Evolutionary conservation across 2,797 vertebrate genomes (phyloP).

Genomic region (Chelon auratus): DNA sequence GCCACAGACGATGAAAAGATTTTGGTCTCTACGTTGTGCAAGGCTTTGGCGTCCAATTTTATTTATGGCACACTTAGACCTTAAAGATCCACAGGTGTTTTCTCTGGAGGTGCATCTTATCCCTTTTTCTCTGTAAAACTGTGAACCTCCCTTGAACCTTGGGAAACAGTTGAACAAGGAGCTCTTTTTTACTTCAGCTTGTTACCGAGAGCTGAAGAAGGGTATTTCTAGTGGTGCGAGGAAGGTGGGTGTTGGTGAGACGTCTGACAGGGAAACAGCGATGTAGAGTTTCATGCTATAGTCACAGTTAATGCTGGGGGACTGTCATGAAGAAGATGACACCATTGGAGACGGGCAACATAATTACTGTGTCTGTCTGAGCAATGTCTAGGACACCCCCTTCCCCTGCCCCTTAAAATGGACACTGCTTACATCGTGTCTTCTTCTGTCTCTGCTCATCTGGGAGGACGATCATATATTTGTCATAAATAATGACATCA

Average conservation of each 20-base stretch:
- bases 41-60: constrained; percentile 36
- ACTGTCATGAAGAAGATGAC: constrained; percentile 36
- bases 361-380: constrained; percentile 41
- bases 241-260: constrained; percentile 42
- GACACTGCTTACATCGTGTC: constrained; percentile 7
- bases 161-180: constrained; percentile 35
- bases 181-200: constrained; percentile 39
- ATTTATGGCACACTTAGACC: constrained; percentile 22
- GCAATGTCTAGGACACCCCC: background rate
- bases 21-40: constrained; percentile 16
- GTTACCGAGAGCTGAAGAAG: constrained; percentile 44
- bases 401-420: constrained; percentile 1
- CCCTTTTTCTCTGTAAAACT: background rate
- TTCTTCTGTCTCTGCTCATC: constrained; percentile 14
- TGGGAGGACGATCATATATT: background rate
- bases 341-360: constrained; percentile 12
- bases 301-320: constrained; percentile 37
- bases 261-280: constrained; percentile 48
- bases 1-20: constrained; percentile 51
- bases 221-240: constrained; percentile 44
- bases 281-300: constrained; percentile 31
- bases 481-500: background rate
- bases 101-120: constrained; percentile 25
- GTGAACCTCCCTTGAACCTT: constrained; percentile 70
- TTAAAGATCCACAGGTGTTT: constrained; percentile 49